Percentiles rank a stretch among this genome's conserved stretches.
Conservation (phyloP, 2,888 invertebrate species). For the Plebejus melissa region DNA sequence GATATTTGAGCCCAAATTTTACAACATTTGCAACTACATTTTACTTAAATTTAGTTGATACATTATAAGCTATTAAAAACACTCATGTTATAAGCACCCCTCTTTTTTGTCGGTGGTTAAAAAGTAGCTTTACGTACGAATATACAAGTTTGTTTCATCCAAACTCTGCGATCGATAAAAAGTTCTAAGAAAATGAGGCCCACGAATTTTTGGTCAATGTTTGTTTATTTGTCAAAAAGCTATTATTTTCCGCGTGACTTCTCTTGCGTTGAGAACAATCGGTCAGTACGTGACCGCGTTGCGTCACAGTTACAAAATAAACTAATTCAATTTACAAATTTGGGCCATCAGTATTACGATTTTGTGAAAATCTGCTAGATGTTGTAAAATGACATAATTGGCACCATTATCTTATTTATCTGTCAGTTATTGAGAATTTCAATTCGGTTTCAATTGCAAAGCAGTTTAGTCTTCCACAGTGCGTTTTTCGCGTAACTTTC, state of each 20-base stretch:
- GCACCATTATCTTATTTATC: neutral
- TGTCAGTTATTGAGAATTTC: too few relatives aligned
- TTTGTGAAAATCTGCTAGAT: neutral
- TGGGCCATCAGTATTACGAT: conserved; percentile 2
- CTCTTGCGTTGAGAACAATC: conserved; percentile 48
- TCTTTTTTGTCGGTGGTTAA: too few relatives aligned
- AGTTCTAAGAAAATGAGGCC: neutral
- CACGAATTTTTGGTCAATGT: neutral
- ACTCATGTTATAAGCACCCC: too few relatives aligned
- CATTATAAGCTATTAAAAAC: too few relatives aligned
- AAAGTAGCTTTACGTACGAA: too few relatives aligned
- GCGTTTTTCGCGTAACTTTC: too few relatives aligned
- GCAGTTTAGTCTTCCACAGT: too few relatives aligned
- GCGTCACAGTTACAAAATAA: conserved; percentile 60
- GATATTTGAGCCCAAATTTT: too few relatives aligned
- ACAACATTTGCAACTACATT: too few relatives aligned
- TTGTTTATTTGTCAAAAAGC: conserved; percentile 25
- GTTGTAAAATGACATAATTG: neutral
- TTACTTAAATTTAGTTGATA: too few relatives aligned
- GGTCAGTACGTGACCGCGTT: conserved; percentile 48
- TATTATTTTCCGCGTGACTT: conserved; percentile 23
- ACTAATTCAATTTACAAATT: conserved; percentile 63
- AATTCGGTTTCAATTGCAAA: neutral
- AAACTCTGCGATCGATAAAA: too few relatives aligned
- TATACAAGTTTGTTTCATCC: too few relatives aligned